These are phyloP conservation scores for Cydia strobilella DNA, from an alignment of 1,140 invertebrate species.

Conservation along the genomic window DNA sequence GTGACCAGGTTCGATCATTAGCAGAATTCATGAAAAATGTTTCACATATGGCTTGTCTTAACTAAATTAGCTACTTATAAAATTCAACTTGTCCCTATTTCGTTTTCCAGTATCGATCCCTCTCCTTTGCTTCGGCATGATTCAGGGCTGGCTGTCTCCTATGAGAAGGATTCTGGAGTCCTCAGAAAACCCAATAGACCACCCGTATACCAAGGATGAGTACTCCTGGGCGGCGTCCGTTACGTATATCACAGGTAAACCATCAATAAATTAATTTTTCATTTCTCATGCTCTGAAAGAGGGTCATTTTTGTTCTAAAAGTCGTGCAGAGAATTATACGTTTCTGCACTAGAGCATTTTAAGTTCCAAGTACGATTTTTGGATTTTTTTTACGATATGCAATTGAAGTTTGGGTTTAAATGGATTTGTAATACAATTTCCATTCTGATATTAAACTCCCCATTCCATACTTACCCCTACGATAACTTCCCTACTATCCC, in stretches of 20 bases:
- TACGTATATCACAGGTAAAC: background rate
- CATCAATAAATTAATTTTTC: background rate
- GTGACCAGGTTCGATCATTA: background rate
- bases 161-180: background rate
- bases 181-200: background rate
- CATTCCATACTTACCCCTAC: too few relatives aligned
- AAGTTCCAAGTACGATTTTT: too few relatives aligned
- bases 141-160: background rate
- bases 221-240: background rate
- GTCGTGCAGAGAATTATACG: too few relatives aligned
- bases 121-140: background rate
- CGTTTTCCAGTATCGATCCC: conserved; percentile 11
- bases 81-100: background rate
- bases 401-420: too few relatives aligned
- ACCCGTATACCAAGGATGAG: background rate
- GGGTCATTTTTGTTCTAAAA: too few relatives aligned
- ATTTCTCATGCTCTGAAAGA: too few relatives aligned
- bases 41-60: background rate
- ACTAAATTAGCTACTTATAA: background rate
- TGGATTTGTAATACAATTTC: too few relatives aligned
- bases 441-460: too few relatives aligned
- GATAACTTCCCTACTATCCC: too few relatives aligned
- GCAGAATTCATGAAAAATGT: background rate
- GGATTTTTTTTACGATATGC: too few relatives aligned
- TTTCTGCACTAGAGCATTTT: too few relatives aligned